Evolutionary conservation across 1,140 invertebrate genomes (phyloP).

Genomic region (Leptinotarsa undecemlineata): DNA sequence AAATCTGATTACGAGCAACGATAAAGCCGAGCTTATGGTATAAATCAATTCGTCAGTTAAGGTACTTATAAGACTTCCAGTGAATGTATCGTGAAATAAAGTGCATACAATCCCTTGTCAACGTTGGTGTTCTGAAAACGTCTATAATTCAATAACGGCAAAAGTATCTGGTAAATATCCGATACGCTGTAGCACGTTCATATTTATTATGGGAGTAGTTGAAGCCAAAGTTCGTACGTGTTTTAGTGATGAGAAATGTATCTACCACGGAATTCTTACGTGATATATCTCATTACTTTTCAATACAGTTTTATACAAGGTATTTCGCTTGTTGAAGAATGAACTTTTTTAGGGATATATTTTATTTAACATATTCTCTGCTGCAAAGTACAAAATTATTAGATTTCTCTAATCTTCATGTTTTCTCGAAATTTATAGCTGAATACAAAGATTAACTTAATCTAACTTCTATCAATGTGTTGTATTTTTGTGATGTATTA

Average conservation of each 20-base stretch:
- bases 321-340: too few relatives aligned
- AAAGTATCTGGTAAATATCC: constrained; percentile 8
- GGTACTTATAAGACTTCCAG: constrained; percentile 2
- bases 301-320: too few relatives aligned
- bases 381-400: too few relatives aligned
- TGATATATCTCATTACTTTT: neutral
- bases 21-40: neutral
- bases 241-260: neutral
- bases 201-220: neutral
- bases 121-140: neutral
- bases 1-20: constrained; percentile 1
- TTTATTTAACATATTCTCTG: too few relatives aligned
- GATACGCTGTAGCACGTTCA: constrained; percentile 3
- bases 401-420: too few relatives aligned
- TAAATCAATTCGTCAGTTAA: constrained; percentile 1
- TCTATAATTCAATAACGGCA: neutral
- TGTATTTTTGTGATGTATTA: too few relatives aligned
- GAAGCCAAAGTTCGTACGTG: neutral
- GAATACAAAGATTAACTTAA: too few relatives aligned
- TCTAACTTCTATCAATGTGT: too few relatives aligned
- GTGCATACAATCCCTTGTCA: neutral
- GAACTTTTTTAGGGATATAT: too few relatives aligned
- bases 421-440: too few relatives aligned
- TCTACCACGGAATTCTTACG: neutral
- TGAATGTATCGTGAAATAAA: constrained; percentile 3